Base-by-base conservation (phyloP, 2,113 vertebrate species). In the Brachirus orientalis region DNA sequence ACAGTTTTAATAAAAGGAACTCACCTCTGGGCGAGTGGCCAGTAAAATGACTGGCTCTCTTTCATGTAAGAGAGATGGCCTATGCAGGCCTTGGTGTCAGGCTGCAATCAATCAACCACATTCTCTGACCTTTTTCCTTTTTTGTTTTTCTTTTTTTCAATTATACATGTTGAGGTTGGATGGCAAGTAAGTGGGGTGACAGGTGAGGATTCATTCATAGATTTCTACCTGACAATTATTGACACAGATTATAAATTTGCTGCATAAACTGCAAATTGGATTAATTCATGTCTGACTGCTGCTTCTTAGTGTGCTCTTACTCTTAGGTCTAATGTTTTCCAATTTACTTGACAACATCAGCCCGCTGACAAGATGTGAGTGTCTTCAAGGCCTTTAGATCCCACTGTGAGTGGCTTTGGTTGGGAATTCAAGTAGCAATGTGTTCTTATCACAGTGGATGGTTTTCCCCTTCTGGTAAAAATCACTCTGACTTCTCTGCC, bases 81-180 rank as follows among this genome's bases (percentile, higher is more conserved):
- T 70, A 40, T 75, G 72, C 75, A 70, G 47, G 55, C 66, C 52
- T 75, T 58, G 62, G 74, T 82, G 77, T 87, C 79, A 72, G 68
- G 63, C 71, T 81, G 55, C 76, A 83, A 86, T 88, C 89, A 88
- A 88, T 89, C 87, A 83, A 18, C 51, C 77, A 18, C 66, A 64
- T 69, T 85, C 77, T 82, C 74, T 52, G 74, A 79, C 57, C 41
- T 16, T 71, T 81, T 83, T 85, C 6, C 28, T 28, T 28, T 28
- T 28, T 28, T 5, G 3, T 28, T 28, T 28, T 28, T 28, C 6
- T 28, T 28, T 28, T 43, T 43, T 43, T 86, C 53, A 55, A 75
- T 86, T 84, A 84, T 86, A 70, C 58, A 76, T 83, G 73, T 63
- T 59, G 41, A 73, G 72, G 53, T 67, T 71, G 37, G 57, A 50